Base-by-base conservation (phyloP, 2,888 invertebrate genomes). In the Hyles lineata region DNA sequence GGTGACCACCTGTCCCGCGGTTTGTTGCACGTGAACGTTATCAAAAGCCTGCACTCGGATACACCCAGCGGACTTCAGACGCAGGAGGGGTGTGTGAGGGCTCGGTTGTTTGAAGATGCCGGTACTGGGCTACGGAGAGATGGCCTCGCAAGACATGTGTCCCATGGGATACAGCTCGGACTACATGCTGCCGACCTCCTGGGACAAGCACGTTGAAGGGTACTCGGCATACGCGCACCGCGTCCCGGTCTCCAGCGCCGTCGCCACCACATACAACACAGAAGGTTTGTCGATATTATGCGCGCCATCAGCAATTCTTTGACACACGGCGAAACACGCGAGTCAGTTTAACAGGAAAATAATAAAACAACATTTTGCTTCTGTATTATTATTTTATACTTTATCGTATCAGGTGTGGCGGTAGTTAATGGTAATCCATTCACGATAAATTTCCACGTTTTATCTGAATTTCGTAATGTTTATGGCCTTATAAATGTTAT, bases 71-170 rank as follows among this genome's bases (percentile, higher is more conserved):
- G 83, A 83, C 85, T 84, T 85, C 81, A 83, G 81, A 87, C 80
- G 82, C 78, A 78, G 78, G 89, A 84, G 84, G 82, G 79, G 77
- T 79, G 81, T 76, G 77, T 82, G 79, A 78, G 83, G 79, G 85
- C 77, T 80, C 76, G 78, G 82, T 82, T 80, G 83, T 78, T 78
- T 43, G 87, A 94, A 90, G 81, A 94, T 94, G 94, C 94, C 93
- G 81, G 92, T 90, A 84, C 87, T 92, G 73, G 91, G 92, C 25
- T 89, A 84, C 89, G 90, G 90, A 74, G 88, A 85, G 85, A 89
- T 92, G 87, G 79, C 88, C 77, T 86, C 92, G 70, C 92, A 92
- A 83, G 92, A 93, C 78, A 78, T 89, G 80, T 91, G 89, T 80
- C 82, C 88, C 73, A 82, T 89, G 87, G 87, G 89, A 74, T 93